A percentile compares a stretch with the other conserved stretches of the same genome.
Evolutionary conservation across 2,888 invertebrate species (phyloP).

Genomic region (Cosmia trapezina): DNA sequence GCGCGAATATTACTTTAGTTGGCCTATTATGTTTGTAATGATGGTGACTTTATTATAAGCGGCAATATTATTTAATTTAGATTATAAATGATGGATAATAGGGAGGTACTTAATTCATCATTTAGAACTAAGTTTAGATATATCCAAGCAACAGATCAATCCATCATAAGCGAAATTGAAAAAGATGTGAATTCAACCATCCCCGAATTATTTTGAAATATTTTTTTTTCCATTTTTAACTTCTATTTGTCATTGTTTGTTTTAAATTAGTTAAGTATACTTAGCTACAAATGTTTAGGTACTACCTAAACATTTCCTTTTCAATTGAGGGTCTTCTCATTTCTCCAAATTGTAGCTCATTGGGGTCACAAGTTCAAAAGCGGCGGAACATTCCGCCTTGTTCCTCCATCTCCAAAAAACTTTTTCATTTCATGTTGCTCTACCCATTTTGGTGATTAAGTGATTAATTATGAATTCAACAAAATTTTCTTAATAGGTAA

Average conservation of each 20-base stretch:
- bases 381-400: not conserved
- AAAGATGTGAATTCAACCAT: not conserved
- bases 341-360: not conserved
- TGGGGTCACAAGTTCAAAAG: not conserved
- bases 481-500: not conserved
- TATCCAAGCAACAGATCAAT: not conserved
- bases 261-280: not conserved
- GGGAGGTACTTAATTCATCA: not conserved
- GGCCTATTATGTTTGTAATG: conserved; percentile 35
- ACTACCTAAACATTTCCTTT: no score
- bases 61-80: conserved; percentile 23
- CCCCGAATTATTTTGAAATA: not conserved
- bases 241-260: not conserved
- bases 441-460: conserved; percentile 8
- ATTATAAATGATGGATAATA: not conserved
- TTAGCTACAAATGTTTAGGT: not conserved
- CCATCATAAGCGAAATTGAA: no score
- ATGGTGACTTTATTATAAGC: conserved; percentile 36
- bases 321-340: not conserved
- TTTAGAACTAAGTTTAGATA: not conserved
- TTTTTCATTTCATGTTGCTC: not conserved
- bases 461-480: conserved; percentile 1
- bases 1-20: conserved; percentile 49
- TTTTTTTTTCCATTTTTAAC: not conserved
- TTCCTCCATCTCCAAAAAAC: not conserved